Evolutionary conservation across 2,113 vertebrate species (phyloP).

Genomic region (Protobothrops mucrosquamatus): DNA sequence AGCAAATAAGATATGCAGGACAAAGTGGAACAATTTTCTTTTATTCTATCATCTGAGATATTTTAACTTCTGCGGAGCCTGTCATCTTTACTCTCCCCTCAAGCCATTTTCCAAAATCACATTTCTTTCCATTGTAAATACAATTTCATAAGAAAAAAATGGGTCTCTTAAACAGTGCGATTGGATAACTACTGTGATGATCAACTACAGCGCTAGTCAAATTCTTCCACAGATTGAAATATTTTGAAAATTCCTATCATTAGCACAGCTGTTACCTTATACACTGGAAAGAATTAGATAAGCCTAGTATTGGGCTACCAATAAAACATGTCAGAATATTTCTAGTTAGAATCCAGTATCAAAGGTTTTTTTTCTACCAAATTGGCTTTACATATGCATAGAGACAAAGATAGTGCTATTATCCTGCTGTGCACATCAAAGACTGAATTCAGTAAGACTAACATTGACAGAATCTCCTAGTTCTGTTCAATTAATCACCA

Average conservation of each 20-base stretch:
- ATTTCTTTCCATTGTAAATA: constrained; percentile 18
- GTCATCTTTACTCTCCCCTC: constrained; percentile 6
- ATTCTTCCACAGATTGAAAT: neutral
- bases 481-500: neutral
- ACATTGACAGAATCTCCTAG: neutral
- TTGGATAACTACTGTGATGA: neutral
- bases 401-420: neutral
- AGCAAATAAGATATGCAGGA: neutral
- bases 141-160: neutral
- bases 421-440: neutral
- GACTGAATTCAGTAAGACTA: neutral
- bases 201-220: neutral
- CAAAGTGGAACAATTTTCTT: constrained; percentile 8
- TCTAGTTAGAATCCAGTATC: neutral
- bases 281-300: neutral
- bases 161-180: neutral
- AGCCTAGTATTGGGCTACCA: neutral
- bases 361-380: neutral
- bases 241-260: neutral
- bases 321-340: neutral
- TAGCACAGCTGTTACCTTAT: neutral
- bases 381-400: neutral
- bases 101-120: constrained; percentile 14
- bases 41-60: constrained; percentile 12
- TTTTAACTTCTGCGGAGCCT: rapidly evolving